phyloP scores from a whole-genome alignment of 1,140 invertebrate species.

The Diprion similis region DNA sequence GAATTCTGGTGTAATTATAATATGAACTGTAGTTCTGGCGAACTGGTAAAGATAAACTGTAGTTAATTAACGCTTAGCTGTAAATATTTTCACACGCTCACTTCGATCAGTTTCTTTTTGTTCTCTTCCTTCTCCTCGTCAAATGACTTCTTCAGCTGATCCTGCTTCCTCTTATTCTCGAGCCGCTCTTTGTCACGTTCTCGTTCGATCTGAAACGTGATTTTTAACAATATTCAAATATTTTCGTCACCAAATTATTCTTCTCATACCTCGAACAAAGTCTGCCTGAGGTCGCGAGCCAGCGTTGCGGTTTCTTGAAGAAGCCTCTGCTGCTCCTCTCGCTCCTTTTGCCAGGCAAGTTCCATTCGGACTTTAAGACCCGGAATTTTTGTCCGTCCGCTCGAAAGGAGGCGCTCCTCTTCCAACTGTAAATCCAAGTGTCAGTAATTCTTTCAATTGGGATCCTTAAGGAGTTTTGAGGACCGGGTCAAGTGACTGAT shows the following conservation, averaged over 20 bases:
- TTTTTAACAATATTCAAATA: too few relatives aligned
- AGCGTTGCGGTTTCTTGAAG: slow-evolving; percentile 90
- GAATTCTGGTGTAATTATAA: too few relatives aligned
- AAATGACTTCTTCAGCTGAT: slow-evolving; percentile 81
- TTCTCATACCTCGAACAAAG: slow-evolving; percentile 78
- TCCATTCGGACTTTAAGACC: slow-evolving; percentile 89
- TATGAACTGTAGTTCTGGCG: too few relatives aligned
- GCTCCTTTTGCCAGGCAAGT: slow-evolving; percentile 94
- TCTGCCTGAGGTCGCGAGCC: slow-evolving; percentile 86
- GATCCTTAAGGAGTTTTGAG: slow-evolving; percentile 18
- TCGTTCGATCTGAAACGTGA: slow-evolving; percentile 72
- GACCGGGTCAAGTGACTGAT: too few relatives aligned
- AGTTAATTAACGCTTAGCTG: too few relatives aligned
- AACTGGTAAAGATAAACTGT: too few relatives aligned
- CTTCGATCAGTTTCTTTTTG: slow-evolving; percentile 79
- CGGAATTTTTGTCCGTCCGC: slow-evolving; percentile 83
- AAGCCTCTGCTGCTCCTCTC: slow-evolving; percentile 89
- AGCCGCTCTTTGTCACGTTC: slow-evolving; percentile 88
- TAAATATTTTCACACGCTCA: slow-evolving; percentile 35
- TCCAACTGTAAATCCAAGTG: slow-evolving; percentile 67
- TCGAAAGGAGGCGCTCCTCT: slow-evolving; percentile 80
- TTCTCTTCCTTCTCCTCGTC: slow-evolving; percentile 91
- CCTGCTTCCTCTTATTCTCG: slow-evolving; percentile 83
- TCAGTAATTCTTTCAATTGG: slow-evolving; percentile 6
- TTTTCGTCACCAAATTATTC: slow-evolving; percentile 1